These are phyloP conservation scores for Xyliphius kryptos DNA, from an alignment of 2,113 vertebrate genomes.

Conservation along the genomic window DNA sequence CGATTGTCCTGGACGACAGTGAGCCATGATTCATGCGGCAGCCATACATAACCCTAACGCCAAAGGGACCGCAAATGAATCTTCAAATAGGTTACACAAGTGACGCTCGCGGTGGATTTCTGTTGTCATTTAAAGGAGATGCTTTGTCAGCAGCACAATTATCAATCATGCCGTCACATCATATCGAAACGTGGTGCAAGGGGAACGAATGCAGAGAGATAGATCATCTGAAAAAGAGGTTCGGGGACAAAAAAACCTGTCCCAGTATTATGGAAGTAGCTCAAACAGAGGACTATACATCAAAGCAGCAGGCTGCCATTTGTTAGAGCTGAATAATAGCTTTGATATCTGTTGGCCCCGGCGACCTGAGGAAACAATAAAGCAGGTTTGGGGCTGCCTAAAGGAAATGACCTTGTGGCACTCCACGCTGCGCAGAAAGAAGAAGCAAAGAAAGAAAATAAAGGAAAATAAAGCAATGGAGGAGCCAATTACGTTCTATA, in stretches of 20 bases:
- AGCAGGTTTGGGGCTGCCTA: constrained; percentile 60
- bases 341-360: constrained; percentile 66
- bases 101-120: constrained; percentile 28
- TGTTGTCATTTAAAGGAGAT: constrained; percentile 21
- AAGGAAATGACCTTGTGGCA: constrained; percentile 66
- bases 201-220: constrained; percentile 29
- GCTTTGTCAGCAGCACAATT: constrained; percentile 52
- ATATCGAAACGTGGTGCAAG: constrained; percentile 34
- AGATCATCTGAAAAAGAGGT: constrained; percentile 55
- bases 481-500: constrained; percentile 70
- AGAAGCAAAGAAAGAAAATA: constrained; percentile 44
- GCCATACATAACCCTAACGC: constrained; percentile 1
- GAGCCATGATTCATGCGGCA: neutral
- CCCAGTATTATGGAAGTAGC: constrained; percentile 67
- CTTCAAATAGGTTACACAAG: constrained; percentile 37
- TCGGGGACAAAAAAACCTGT: constrained; percentile 65
- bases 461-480: constrained; percentile 61
- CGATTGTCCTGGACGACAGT: neutral
- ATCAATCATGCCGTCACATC: constrained; percentile 53
- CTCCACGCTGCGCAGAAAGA: constrained; percentile 51
- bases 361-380: constrained; percentile 65
- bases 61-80: constrained; percentile 13
- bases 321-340: constrained; percentile 70
- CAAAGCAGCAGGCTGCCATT: constrained; percentile 66
- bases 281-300: constrained; percentile 67